These are phyloP conservation scores for Ormia ochracea DNA, from an alignment of 2,888 invertebrate species.

Conservation along the genomic window DNA sequence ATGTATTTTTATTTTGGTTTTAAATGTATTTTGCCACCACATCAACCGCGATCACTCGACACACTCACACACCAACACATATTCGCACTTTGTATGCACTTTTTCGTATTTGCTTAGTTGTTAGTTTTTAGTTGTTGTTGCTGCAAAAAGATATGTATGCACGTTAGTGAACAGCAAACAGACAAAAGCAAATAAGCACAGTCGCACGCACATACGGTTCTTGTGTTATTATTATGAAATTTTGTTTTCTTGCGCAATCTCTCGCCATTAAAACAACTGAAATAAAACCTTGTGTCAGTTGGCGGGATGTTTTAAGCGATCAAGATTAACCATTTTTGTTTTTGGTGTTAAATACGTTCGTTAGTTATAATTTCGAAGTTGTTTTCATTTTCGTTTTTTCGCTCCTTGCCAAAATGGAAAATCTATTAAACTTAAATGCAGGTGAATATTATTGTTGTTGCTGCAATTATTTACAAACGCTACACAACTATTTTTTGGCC, in stretches of 20 bases:
- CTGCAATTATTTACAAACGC: background rate
- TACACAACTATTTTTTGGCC: background rate
- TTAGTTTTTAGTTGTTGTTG: background rate
- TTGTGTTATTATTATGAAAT: constrained; percentile 56
- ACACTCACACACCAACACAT: constrained; percentile 10
- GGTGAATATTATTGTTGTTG: constrained; percentile 37
- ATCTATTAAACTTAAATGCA: constrained; percentile 31
- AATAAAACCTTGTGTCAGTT: constrained; percentile 62
- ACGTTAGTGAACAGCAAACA: background rate
- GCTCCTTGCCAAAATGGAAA: constrained; percentile 23
- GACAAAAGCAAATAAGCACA: constrained; percentile 2
- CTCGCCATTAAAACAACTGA: constrained; percentile 42
- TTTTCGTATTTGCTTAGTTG: constrained; percentile 28
- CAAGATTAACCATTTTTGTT: constrained; percentile 54
- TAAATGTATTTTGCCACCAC: constrained; percentile 29
- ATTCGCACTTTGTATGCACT: constrained; percentile 39
- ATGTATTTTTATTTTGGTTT: constrained; percentile 10
- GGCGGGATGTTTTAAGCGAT: constrained; percentile 58
- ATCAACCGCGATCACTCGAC: constrained; percentile 35
- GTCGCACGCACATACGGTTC: constrained; percentile 10
- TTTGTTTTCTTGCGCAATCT: constrained; percentile 60
- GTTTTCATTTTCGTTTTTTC: background rate
- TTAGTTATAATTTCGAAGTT: constrained; percentile 3
- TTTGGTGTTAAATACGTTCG: constrained; percentile 11
- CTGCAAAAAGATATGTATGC: background rate